These are phyloP conservation scores for Sebastes dallii DNA, from an alignment of 2,797 vertebrate genomes.

Conservation along the genomic window DNA sequence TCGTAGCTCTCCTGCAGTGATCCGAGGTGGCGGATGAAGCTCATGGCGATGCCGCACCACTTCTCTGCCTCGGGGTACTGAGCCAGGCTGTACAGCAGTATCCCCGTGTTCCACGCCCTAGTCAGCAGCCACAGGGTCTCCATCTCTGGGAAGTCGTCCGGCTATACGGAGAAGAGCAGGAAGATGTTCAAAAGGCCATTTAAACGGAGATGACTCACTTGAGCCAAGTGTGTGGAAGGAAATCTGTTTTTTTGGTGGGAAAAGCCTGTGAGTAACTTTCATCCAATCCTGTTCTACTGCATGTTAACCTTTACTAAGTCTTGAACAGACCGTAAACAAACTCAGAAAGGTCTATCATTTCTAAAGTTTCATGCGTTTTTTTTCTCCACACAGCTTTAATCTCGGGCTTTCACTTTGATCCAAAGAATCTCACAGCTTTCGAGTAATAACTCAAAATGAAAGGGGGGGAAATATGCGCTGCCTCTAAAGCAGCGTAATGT, in stretches of 20 bases:
- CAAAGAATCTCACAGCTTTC: conserved; percentile 66
- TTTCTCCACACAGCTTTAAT: conserved; percentile 56
- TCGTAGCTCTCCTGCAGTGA: conserved; percentile 90
- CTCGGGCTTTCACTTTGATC: conserved; percentile 69
- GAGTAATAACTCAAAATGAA: conserved; percentile 62
- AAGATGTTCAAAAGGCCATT: conserved; percentile 52
- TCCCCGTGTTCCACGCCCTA: conserved; percentile 91
- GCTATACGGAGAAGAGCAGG: conserved; percentile 64
- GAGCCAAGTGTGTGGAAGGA: conserved; percentile 15
- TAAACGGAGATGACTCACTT: conserved; percentile 33
- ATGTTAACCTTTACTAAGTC: conserved; percentile 48
- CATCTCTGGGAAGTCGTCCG: conserved; percentile 86
- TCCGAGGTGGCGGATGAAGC: conserved; percentile 86
- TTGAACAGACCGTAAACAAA: conserved; percentile 36
- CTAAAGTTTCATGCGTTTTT: conserved; percentile 40
- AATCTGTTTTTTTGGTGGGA: conserved; percentile 5
- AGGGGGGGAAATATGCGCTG: conserved; percentile 65
- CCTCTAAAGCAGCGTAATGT: conserved; percentile 61
- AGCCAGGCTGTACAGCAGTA: conserved; percentile 84
- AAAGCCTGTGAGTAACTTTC: conserved; percentile 30
- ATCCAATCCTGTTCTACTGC: conserved; percentile 43
- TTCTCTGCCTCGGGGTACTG: conserved; percentile 87
- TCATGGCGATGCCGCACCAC: conserved; percentile 90
- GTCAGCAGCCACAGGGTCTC: conserved; percentile 93
- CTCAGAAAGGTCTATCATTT: conserved; percentile 22